phyloP scores from a whole-genome alignment of 2,113 vertebrate genomes.

The Pseudonaja textilis region DNA sequence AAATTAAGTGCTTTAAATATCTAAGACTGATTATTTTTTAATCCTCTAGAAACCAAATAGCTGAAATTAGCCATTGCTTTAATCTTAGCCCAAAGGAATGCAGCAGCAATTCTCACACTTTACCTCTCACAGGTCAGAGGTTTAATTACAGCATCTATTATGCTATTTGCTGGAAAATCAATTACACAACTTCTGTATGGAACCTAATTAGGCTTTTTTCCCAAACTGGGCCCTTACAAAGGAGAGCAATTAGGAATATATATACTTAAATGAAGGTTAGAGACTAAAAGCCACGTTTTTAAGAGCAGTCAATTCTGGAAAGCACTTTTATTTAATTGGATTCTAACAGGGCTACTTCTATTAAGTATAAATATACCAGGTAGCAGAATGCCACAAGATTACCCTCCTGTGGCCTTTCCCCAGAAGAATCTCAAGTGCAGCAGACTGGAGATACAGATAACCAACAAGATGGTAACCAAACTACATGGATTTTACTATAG shows the following conservation, averaged over 20 bases:
- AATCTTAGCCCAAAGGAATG: not conserved
- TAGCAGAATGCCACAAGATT: not conserved
- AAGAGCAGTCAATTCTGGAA: not conserved
- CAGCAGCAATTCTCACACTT: not conserved
- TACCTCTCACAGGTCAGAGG: not conserved
- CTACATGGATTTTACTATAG: not conserved
- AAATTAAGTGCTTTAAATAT: not conserved
- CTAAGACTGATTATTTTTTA: not conserved
- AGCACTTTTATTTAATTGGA: not conserved
- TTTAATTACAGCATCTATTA: not conserved
- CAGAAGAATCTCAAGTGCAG: not conserved
- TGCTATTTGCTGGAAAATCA: not conserved
- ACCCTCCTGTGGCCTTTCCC: not conserved
- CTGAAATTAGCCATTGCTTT: not conserved
- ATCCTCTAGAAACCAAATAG: not conserved
- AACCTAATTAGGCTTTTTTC: not conserved
- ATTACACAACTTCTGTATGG: not conserved
- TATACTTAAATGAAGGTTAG: not conserved
- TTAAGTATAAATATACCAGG: not conserved
- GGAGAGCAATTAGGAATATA: not conserved
- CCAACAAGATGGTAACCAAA: not conserved
- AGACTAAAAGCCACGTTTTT: not conserved
- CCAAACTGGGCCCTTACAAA: not conserved
- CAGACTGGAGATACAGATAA: not conserved
- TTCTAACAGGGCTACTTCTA: not conserved